Conservation (phyloP, 1,140 invertebrate species). For the Ceratina australensis region DNA sequence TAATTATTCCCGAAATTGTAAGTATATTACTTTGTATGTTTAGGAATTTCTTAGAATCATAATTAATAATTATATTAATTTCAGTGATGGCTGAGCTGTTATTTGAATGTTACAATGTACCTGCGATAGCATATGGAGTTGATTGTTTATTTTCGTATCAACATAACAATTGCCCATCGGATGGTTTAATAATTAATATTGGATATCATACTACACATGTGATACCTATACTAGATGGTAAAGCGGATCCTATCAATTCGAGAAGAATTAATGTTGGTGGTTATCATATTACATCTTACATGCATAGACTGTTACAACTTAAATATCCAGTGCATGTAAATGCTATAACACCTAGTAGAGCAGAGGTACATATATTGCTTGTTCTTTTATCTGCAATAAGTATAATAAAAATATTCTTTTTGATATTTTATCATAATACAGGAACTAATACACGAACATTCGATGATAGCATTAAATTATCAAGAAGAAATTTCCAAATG, state of each 20-base stretch:
- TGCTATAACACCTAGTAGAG: conserved; percentile 91
- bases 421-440: conserved; percentile 56
- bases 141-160: conserved; percentile 92
- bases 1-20: conserved; percentile 93
- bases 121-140: conserved; percentile 91
- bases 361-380: conserved; percentile 83
- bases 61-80: conserved; percentile 69
- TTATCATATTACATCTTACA: conserved; percentile 90
- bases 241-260: conserved; percentile 84
- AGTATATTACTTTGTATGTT: conserved; percentile 69
- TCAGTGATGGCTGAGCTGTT: conserved; percentile 96
- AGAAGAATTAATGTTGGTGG: conserved; percentile 94
- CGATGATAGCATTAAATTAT: conserved; percentile 89
- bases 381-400: neutral
- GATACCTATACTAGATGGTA: conserved; percentile 89
- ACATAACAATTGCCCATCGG: conserved; percentile 83
- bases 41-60: conserved; percentile 35
- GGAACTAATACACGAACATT: conserved; percentile 91
- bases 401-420: neutral
- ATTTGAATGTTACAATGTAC: conserved; percentile 96
- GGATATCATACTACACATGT: conserved; percentile 94
- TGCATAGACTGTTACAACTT: conserved; percentile 94
- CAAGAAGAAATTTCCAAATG: conserved; percentile 89
- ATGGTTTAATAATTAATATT: conserved; percentile 89
- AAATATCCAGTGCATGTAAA: conserved; percentile 96